Percentiles rank a stretch among this genome's conserved stretches.
These are phyloP conservation scores for Stenurella melanura DNA, from an alignment of 2,888 invertebrate species.

Conservation along the genomic window DNA sequence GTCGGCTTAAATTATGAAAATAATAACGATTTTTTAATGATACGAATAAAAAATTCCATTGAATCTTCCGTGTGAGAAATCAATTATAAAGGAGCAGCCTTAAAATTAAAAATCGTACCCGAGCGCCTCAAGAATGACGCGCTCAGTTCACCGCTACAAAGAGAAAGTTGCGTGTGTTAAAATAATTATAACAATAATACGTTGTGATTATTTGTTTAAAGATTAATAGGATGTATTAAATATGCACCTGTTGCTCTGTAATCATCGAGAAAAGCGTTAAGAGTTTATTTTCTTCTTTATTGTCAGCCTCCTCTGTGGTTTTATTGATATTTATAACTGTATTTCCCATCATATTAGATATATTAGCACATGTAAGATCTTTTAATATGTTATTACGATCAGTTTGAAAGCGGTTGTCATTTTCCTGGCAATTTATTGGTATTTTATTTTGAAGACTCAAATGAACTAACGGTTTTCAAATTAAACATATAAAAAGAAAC, in stretches of 20 bases:
- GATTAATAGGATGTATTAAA: constrained; percentile 13
- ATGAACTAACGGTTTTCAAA: no score
- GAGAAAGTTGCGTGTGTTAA: constrained; percentile 33
- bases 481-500: no score
- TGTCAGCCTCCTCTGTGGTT: background rate
- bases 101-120: constrained; percentile 8
- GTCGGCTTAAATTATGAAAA: background rate
- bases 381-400: no score
- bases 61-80: constrained; percentile 19
- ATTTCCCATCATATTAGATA: no score
- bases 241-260: constrained; percentile 5
- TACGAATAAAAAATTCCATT: constrained; percentile 1
- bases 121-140: background rate
- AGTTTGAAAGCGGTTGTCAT: no score
- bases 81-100: constrained; percentile 18
- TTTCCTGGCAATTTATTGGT: no score
- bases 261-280: background rate
- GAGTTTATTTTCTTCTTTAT: background rate
- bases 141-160: constrained; percentile 23
- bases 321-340: no score
- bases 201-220: constrained; percentile 16
- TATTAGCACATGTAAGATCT: no score
- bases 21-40: constrained; percentile 25
- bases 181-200: constrained; percentile 32
- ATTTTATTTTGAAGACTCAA: no score